These are phyloP conservation scores for Galagoides demidoff DNA, from an alignment of 2,797 vertebrate species.

Conservation along the genomic window DNA sequence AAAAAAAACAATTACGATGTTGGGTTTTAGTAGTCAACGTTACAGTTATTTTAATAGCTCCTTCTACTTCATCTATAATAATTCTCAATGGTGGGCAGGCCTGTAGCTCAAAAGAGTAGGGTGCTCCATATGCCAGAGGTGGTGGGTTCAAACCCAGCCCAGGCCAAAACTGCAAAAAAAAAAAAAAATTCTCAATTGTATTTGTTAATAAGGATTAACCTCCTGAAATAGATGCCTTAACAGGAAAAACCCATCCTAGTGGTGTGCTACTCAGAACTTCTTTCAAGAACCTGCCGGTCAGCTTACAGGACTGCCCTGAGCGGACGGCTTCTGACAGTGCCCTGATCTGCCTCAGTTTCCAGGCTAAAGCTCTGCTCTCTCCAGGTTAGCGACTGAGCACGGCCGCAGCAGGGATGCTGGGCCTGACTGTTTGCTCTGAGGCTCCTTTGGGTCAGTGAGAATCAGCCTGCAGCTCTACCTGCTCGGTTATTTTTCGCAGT, in stretches of 20 bases:
- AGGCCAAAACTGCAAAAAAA: too few species aligned
- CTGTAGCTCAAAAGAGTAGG: too few species aligned
- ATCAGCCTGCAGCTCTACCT: too few species aligned
- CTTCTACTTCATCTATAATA: conserved; percentile 34
- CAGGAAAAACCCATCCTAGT: neutral
- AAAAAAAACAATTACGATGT: conserved; percentile 3
- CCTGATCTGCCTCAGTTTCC: neutral
- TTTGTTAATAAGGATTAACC: neutral
- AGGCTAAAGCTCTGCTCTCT: neutral
- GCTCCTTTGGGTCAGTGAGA: neutral
- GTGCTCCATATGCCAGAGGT: too few species aligned
- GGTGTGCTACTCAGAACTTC: neutral
- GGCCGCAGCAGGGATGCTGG: too few species aligned
- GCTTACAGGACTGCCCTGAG: neutral
- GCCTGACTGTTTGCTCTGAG: neutral
- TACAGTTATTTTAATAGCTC: conserved; percentile 24
- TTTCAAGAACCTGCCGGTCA: neutral
- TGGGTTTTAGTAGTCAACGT: neutral
- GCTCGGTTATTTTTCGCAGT: neutral
- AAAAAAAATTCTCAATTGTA: neutral
- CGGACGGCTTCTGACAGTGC: neutral
- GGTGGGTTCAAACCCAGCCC: too few species aligned
- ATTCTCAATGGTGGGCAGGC: neutral
- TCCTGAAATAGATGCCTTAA: neutral
- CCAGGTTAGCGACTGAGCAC: neutral